Base-by-base conservation (phyloP, 2,797 vertebrate species). In the Hoplostethus mediterraneus region DNA sequence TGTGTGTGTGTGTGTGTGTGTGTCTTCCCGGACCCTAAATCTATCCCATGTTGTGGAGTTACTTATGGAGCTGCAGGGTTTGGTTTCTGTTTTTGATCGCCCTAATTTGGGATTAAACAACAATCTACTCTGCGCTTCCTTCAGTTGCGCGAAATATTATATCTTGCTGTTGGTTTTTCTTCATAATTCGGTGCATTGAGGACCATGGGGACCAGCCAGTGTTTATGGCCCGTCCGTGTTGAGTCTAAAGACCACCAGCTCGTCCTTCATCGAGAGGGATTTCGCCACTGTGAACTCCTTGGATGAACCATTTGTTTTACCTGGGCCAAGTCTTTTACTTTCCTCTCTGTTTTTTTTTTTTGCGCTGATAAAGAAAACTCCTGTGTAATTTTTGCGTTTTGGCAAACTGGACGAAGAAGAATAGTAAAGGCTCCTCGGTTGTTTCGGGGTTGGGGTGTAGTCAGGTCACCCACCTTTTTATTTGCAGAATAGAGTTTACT, bases 331-430 rank as follows among this genome's bases (percentile, higher is more conserved):
- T 55, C 60, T 69, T 47, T 40, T 52, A 64, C 42, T 59, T 63
- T 73, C 45, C 57, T 63, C 44, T 59, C 73, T 21, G 21, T 48
- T 73, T 33, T 80, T 83, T 33, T 80, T 83, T 62, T 80, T 79
- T 79, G 65, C 53, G 47, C 77, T 79, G 72, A 65, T 87, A 79
- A 76, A 81, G 65, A 77, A 74, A 76, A 72, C 58, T 67, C 61
- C 75, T 56, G 74, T 76, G 76, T 63, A 33, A 6, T 6, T 33
- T 56, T 73, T 80, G 67, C 85, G 87, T 85, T 88, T 86, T 77
- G 82, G 75, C 79, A 77, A 77, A 64, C 76, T 67, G 73, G 68
- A 54, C 63, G 71, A 68, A 30, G 55, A 8, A 6, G 38, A 33
- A 33, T 33, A 33, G 33, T 33, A 33, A 33, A 33, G 33, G 6